Base-by-base conservation (phyloP, 2,888 invertebrate species). In the Trichopoda pennipes region DNA sequence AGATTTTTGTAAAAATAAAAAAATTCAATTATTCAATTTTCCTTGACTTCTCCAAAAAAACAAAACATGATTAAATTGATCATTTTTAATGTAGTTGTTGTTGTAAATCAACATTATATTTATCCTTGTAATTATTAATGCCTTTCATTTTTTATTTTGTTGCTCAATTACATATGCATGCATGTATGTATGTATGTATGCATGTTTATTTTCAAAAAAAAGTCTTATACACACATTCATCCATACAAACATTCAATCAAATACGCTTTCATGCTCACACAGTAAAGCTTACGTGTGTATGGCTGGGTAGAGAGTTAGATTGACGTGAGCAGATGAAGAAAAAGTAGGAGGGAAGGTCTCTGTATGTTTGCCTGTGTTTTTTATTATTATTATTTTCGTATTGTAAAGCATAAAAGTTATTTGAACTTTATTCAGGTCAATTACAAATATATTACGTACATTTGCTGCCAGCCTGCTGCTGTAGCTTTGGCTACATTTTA, bases 381-480 rank as follows among this genome's bases (percentile, higher is more conserved):
- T n/a, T n/a, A n/a, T 49, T 28, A 28, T 28, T 28, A 28, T 49
- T 49, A 49, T 49, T 69, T 44, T 60, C 58, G 47, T 77, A 64
- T 76, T 79, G 79, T 79, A 75, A 75, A 79, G 55, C 80, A 80
- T 75, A 75, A 70, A 76, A 88, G 88, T 88, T 87, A 86, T 89
- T 90, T 90, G 90, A 90, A 90, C 90, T 90, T 88, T 90, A 90
- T 90, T 90, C 89, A 90, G 90, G 90, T 90, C 90, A 90, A 88
- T 89, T 87, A 87, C 88, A 89, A 88, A 89, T 88, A 89, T 89
- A 89, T 89, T 88, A 88, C 86, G 84, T 80, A 80, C 56, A 61
- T 61, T 56, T 72, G 73, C 72, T 78, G 78, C 35, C 66, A 60
- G 78, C 47, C 55, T 60, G 64, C 58, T 80, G 68, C 63, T 70